Evolutionary conservation across 2,113 vertebrate species (phyloP).

Genomic region (Notiomystis cincta): DNA sequence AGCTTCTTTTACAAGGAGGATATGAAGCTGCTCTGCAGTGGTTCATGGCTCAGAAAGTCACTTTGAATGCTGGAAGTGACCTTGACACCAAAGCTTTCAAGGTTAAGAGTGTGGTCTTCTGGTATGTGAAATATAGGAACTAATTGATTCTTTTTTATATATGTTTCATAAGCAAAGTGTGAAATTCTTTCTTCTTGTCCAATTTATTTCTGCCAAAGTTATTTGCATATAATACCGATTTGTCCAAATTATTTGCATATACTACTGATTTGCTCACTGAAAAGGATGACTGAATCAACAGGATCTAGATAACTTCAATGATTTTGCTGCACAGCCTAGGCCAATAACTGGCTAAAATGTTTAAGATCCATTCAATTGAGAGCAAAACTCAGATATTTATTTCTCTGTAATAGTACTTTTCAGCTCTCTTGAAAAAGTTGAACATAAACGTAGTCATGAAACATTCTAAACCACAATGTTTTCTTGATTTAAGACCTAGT

Average conservation of each 20-base stretch:
- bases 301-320: neutral
- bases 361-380: neutral
- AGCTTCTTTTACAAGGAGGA: neutral
- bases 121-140: neutral
- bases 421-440: neutral
- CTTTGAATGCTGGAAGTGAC: neutral
- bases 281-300: neutral
- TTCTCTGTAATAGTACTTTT: neutral
- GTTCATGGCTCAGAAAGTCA: neutral
- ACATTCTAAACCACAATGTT: neutral
- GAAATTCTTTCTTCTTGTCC: neutral
- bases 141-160: neutral
- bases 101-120: neutral
- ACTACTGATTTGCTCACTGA: neutral
- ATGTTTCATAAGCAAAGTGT: neutral
- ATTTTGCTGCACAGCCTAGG: neutral
- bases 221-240: neutral
- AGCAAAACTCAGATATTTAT: neutral
- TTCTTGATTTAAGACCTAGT: neutral
- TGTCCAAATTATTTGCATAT: too few species aligned
- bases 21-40: fast-evolving
- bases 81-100: neutral
- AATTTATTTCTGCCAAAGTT: too few species aligned
- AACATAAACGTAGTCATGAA: neutral
- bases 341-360: neutral